Evolutionary conservation across 64 coral and sea anemone genomes (phyloP).

Genomic region (Actinia equina): DNA sequence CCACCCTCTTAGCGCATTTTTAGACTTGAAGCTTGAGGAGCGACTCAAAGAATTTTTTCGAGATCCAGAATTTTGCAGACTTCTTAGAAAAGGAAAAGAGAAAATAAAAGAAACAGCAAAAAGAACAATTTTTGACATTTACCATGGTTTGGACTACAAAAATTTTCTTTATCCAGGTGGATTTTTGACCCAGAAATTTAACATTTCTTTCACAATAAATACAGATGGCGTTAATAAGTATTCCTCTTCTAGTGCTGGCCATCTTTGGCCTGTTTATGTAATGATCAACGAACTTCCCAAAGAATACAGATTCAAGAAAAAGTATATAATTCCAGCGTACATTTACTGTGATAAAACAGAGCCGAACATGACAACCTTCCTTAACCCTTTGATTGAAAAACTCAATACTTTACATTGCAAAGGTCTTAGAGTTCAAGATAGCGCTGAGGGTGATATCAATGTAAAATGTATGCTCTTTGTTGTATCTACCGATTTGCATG

Average conservation of each 20-base stretch:
- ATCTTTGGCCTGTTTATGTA: slow-evolving; percentile 56
- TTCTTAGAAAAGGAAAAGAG: slow-evolving; percentile 52
- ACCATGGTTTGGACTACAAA: slow-evolving; percentile 44
- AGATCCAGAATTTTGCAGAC: slow-evolving; percentile 45
- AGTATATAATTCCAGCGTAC: slow-evolving; percentile 41
- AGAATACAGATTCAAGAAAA: slow-evolving; percentile 50
- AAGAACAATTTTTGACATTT: slow-evolving; percentile 43
- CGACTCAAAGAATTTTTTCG: slow-evolving; percentile 35
- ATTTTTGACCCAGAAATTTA: slow-evolving; percentile 32
- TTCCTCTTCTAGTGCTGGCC: slow-evolving; percentile 45
- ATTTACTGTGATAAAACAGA: slow-evolving; percentile 50
- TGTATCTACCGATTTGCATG: slow-evolving; percentile 47
- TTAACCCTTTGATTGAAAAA: slow-evolving; percentile 47
- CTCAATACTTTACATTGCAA: slow-evolving; percentile 38
- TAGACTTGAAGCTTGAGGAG: slow-evolving; percentile 47
- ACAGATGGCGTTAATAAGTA: slow-evolving; percentile 56
- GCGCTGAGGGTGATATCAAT: slow-evolving; percentile 56
- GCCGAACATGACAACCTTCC: slow-evolving; percentile 48
- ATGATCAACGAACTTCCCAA: slow-evolving; percentile 51
- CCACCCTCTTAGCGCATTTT: slow-evolving; percentile 34
- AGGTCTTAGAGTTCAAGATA: slow-evolving; percentile 25
- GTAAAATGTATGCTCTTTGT: slow-evolving; percentile 64
- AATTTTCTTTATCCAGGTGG: slow-evolving; percentile 57
- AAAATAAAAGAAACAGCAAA: slow-evolving; percentile 26
- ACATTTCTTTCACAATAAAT: slow-evolving; percentile 54